Percentiles rank a stretch among this genome's conserved stretches.
phyloP scores from a whole-genome alignment of 2,888 invertebrate species.

The Dromius quadrimaculatus region DNA sequence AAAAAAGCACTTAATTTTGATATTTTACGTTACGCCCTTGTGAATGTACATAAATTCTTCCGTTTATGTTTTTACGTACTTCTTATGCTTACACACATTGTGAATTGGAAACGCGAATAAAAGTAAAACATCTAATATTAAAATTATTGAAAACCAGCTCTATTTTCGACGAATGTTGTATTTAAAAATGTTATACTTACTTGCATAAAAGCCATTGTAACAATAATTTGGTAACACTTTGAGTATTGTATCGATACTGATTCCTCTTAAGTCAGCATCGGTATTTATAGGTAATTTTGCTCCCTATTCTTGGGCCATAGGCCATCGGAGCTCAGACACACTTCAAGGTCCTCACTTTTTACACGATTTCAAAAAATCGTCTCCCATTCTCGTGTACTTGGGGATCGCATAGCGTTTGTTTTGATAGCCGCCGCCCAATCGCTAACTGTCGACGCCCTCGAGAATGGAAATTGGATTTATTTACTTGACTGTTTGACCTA shows the following conservation, averaged over 20 bases:
- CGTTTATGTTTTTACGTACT: too few species aligned
- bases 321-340: conserved; percentile 46
- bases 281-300: conserved; percentile 58
- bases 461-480: conserved; percentile 6
- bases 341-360: conserved; percentile 57
- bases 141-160: too few species aligned
- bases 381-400: conserved; percentile 45
- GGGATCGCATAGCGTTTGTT: conserved; percentile 19
- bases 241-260: conserved; percentile 56
- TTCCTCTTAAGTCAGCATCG: conserved; percentile 53
- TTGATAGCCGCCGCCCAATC: conserved; percentile 39
- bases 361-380: conserved; percentile 52
- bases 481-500: not conserved
- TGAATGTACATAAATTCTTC: too few species aligned
- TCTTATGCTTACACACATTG: too few species aligned
- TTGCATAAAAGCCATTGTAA: conserved; percentile 55
- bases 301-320: conserved; percentile 36
- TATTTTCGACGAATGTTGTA: too few species aligned
- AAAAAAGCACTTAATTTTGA: too few species aligned
- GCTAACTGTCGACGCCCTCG: not conserved
- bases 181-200: too few species aligned
- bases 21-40: too few species aligned
- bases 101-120: too few species aligned
- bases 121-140: too few species aligned
- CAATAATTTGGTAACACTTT: conserved; percentile 51